A percentile compares a stretch with the other conserved stretches of the same genome.
Conservation (phyloP, 64 coral and sea anemone species). For the Catalaphyllia jardinei region DNA sequence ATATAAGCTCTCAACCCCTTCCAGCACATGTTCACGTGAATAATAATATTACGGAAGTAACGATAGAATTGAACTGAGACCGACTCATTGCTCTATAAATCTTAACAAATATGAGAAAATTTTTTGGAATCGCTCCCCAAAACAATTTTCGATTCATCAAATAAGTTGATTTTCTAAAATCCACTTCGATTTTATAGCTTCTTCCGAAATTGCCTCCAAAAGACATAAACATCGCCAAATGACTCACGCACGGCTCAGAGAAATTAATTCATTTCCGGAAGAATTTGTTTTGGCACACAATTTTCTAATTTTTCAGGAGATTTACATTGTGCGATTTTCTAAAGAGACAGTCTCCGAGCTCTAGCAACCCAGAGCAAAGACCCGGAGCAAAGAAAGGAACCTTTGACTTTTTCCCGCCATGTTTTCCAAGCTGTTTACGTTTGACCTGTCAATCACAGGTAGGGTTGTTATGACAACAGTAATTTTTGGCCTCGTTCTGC, state of each 20-base stretch:
- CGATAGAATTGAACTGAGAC: too few relatives aligned
- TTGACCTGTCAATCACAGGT: conserved; percentile 50
- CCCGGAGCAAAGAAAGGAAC: neutral
- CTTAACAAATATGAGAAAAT: too few relatives aligned
- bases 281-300: neutral
- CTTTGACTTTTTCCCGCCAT: conserved; percentile 1
- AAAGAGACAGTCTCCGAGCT: neutral
- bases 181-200: neutral
- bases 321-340: neutral
- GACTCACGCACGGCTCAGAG: neutral
- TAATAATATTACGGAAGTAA: too few relatives aligned
- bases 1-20: too few relatives aligned
- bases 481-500: conserved; percentile 22
- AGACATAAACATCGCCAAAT: too few relatives aligned
- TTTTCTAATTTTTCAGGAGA: too few relatives aligned
- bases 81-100: too few relatives aligned
- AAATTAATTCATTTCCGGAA: neutral
- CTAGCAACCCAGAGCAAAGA: too few relatives aligned
- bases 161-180: neutral
- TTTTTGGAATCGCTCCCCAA: too few relatives aligned
- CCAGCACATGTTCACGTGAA: too few relatives aligned
- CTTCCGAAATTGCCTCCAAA: too few relatives aligned
- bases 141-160: too few relatives aligned
- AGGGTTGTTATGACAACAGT: conserved; percentile 29
- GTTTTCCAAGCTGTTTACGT: conserved; percentile 1